Evolutionary conservation across 2,888 invertebrate species (phyloP).

Genomic region (Eledone cirrhosa): DNA sequence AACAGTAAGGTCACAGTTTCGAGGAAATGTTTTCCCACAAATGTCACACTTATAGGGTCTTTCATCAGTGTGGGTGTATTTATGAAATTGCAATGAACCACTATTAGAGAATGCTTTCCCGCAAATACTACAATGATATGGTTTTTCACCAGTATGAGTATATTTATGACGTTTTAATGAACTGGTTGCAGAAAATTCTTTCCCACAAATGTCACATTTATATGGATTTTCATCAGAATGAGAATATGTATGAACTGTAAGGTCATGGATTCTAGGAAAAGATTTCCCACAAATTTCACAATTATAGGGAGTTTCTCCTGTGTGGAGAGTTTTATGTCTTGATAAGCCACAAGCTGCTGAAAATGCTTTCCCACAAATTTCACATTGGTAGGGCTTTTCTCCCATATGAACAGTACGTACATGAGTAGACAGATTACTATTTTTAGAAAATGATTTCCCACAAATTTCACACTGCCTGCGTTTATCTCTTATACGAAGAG

Average conservation of each 20-base stretch:
- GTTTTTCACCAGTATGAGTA: not conserved
- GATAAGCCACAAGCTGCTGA: slow-evolving; percentile 43
- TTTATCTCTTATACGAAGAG: slow-evolving; percentile 19
- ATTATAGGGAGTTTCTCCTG: slow-evolving; percentile 38
- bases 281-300: slow-evolving; percentile 44
- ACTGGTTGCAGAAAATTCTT: slow-evolving; percentile 30
- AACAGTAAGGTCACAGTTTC: not conserved
- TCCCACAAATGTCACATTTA: slow-evolving; percentile 45
- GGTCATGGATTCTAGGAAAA: slow-evolving; percentile 44
- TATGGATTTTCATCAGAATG: slow-evolving; percentile 46
- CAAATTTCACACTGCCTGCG: slow-evolving; percentile 40
- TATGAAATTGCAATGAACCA: not conserved
- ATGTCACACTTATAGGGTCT: not conserved
- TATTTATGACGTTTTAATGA: not conserved
- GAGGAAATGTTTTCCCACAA: not conserved
- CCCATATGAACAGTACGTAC: slow-evolving; percentile 43
- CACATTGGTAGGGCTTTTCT: slow-evolving; percentile 44
- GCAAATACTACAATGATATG: not conserved
- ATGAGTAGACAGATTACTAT: slow-evolving; percentile 39
- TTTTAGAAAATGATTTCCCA: slow-evolving; percentile 35
- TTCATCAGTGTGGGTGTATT: not conserved
- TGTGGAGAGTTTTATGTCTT: slow-evolving; percentile 42
- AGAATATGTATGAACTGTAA: slow-evolving; percentile 45
- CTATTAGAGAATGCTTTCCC: not conserved
- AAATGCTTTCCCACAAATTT: slow-evolving; percentile 43